Conservation (phyloP, 1,140 invertebrate species). For the Parasteatoda tepidariorum region DNA sequence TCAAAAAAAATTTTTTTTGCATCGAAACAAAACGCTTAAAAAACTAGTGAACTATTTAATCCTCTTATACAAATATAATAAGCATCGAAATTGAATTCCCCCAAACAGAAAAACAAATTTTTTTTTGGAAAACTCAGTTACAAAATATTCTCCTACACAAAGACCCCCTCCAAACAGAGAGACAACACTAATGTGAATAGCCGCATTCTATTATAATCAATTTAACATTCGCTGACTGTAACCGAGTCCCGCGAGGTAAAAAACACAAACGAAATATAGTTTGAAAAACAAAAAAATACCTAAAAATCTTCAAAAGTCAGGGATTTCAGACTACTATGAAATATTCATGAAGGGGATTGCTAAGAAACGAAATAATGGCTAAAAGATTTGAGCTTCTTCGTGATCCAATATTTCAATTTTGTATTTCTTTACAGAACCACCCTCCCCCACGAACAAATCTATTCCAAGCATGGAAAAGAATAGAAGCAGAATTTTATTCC, state of each 20-base stretch:
- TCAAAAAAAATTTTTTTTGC: too few relatives aligned
- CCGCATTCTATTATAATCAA: background rate
- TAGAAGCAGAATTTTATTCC: background rate
- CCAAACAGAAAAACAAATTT: too few relatives aligned
- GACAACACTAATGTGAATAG: background rate
- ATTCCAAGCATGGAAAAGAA: background rate
- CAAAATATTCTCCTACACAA: too few relatives aligned
- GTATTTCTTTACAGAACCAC: background rate
- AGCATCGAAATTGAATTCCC: too few relatives aligned
- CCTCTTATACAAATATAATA: too few relatives aligned
- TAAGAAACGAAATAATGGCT: background rate
- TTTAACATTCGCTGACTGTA: background rate
- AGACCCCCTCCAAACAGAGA: too few relatives aligned
- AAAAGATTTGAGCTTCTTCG: conserved; percentile 5
- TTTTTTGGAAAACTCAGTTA: too few relatives aligned
- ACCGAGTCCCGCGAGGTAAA: too few relatives aligned
- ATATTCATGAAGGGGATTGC: background rate
- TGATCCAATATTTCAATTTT: conserved; percentile 17
- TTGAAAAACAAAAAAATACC: background rate
- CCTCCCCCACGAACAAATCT: background rate
- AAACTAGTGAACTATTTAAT: too few relatives aligned
- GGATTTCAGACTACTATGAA: background rate
- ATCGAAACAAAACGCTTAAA: too few relatives aligned
- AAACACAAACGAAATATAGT: too few relatives aligned
- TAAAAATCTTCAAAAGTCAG: background rate